Evolutionary conservation across 1,140 invertebrate genomes (phyloP), one percentile per base, ranked within the genome.

Genomic region (Heliconius hewitsoni): DNA sequence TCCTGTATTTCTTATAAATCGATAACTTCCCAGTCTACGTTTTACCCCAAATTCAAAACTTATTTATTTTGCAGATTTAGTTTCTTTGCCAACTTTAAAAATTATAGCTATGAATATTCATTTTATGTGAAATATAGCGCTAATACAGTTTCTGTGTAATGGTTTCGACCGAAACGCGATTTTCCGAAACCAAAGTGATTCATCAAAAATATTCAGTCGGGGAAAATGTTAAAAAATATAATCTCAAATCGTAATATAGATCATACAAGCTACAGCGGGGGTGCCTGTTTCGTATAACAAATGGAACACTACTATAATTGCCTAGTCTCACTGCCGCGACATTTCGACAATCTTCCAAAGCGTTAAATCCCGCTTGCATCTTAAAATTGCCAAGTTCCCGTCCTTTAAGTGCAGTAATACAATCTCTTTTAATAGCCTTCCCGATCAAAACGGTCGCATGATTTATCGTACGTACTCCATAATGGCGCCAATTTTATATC

Each of bases 381-480:
- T 76, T 76, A 76, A 76, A 70, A 76, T 70, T 76, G 60, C 60
- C 57, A 60, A 76, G 76, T 70, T n/a, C 39, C 37, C 34, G 71
- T 77, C 70, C 76, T 77, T 55, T 72, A 77, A 77, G 70, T 77
- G 76, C 70, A 71, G 70, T 77, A 77, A 72, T 77, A 77, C 76
- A 77, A 77, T 77, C 76, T 77, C 76, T 77, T 77, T 77, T 77
- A 77, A 77, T 77, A 77, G 76, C 76, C 70, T 77, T 72, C 30
- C 27, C 76, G 76, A 77, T 77, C 76, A 55, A 72, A 77, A 71
- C 23, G 76, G 46, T 77, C 76, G 70, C 19, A 72, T 77, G 76
- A 77, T 77, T 77, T 77, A 77, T 77, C 60, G 42, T 19, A 77
- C 55, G 50, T 55, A 46, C 66, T 71, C 27, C 50, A 52, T 72